These are phyloP conservation scores for Spongilla lacustris DNA, from an alignment of 37 sponge, comb jelly and placozoan species.

Conservation along the genomic window DNA sequence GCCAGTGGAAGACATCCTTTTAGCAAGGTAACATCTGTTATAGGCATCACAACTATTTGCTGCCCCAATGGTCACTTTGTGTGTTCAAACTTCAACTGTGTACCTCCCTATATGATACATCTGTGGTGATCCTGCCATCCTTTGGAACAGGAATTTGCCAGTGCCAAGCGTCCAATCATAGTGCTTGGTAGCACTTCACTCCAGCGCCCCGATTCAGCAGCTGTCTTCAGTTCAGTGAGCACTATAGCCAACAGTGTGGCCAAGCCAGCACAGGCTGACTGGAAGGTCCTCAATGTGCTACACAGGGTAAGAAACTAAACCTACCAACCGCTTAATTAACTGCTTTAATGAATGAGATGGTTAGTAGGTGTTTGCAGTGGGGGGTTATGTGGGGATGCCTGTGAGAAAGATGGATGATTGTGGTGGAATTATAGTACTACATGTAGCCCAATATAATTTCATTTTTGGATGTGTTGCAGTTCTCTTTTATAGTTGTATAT, in stretches of 20 bases:
- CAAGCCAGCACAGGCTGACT: slow-evolving; percentile 35
- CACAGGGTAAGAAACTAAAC: slow-evolving; percentile 66
- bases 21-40: slow-evolving; percentile 48
- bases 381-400: too few relatives aligned
- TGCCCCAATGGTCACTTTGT: too few relatives aligned
- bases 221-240: slow-evolving; percentile 28
- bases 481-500: too few relatives aligned
- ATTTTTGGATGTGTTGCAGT: too few relatives aligned
- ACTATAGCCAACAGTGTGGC: slow-evolving; percentile 47
- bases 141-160: slow-evolving; percentile 19
- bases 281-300: slow-evolving; percentile 84
- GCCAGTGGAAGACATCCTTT: slow-evolving; percentile 85
- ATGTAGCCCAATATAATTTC: too few relatives aligned
- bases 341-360: too few relatives aligned
- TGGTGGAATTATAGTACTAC: too few relatives aligned
- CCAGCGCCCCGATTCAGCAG: slow-evolving; percentile 64
- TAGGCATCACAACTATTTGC: too few relatives aligned
- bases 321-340: not conserved
- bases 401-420: too few relatives aligned
- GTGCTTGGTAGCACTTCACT: slow-evolving; percentile 74
- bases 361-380: too few relatives aligned
- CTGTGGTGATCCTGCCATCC: not conserved
- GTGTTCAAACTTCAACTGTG: slow-evolving; percentile 12
- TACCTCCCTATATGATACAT: not conserved
- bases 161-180: slow-evolving; percentile 80